Conservation (phyloP, 2,113 vertebrate genomes). For the Burhinus oedicnemus region DNA sequence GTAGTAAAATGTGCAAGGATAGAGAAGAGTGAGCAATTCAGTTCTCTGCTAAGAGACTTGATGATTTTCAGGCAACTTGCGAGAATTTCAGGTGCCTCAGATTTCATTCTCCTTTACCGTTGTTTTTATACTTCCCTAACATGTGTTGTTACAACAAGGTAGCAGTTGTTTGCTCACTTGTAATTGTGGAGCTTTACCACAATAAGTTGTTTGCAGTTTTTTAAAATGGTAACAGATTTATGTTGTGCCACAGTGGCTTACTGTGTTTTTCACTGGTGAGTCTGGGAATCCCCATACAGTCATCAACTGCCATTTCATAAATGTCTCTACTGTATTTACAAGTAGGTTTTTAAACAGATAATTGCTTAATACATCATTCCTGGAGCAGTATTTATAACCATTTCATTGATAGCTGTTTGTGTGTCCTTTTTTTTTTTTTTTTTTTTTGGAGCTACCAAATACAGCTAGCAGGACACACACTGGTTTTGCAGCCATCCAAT, state of each 20-base stretch:
- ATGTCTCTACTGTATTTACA: background rate
- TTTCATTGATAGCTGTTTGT: background rate
- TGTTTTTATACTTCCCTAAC: background rate
- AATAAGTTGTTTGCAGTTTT: background rate
- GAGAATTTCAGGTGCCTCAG: background rate
- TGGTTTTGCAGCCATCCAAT: background rate
- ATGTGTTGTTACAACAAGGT: background rate
- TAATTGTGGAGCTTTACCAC: background rate
- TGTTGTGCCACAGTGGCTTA: background rate
- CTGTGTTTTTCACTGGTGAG: background rate
- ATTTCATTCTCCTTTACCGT: background rate
- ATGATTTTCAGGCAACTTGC: background rate
- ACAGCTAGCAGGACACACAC: background rate
- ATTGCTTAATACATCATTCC: background rate
- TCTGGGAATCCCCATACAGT: background rate
- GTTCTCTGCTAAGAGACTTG: background rate
- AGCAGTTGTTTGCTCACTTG: background rate
- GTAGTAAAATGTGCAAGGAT: background rate
- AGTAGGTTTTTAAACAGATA: background rate
- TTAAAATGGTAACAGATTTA: background rate
- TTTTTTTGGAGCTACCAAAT: background rate
- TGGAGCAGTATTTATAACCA: background rate
- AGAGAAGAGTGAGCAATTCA: background rate
- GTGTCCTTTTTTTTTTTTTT: too few species aligned
- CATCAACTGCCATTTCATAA: background rate